Evolutionary conservation across 1,140 invertebrate genomes (phyloP), one percentile per base, ranked within the genome.

Genomic region (Theocolax elegans): DNA sequence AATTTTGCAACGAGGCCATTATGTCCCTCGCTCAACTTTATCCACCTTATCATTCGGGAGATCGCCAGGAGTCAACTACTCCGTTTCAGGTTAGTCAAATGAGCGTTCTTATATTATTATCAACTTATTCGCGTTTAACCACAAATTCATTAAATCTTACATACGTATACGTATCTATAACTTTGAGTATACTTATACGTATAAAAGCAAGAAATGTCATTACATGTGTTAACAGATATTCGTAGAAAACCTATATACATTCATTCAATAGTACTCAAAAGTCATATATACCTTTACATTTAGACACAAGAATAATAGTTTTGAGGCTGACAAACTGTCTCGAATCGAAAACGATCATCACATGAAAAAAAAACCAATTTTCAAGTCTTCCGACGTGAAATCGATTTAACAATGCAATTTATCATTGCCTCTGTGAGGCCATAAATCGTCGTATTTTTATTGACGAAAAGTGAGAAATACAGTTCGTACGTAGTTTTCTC

Each of bases 1-100:
- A 94, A 79, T 96, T 97, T 85, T 95, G 93, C 85, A 96, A 96
- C 79, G 95, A 97, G 83, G 92, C 94, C 42, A 91, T 94, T 72
- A 93, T 97, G 89, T 94, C 93, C 75, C 84, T 95, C 21, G 91
- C 92, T 44, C 94, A 96, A 81, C 88, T 96, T 31, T 95, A 94
- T 85, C 94, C 94, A 1, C 88, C 87, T 2, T 84, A 87, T 71
- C 51, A 72, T 67, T 74, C 83, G 13, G 85, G 81, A 44, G 86
- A 89, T 56, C 88, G 90, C 49, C 85, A 86, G 69, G 89, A 90
- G 58, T 85, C 87, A 0, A 89, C 89, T 46, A 94, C 91, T 42
- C 90, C 91, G 4, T 82, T 95, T 56, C 94, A 95, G 89, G 94
- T 94, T 86, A 86, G 77, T 75, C 23, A 12, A 54, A 31, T 17